Base-by-base conservation (phyloP, 2,113 vertebrate genomes). In the Leuciscus idus region DNA sequence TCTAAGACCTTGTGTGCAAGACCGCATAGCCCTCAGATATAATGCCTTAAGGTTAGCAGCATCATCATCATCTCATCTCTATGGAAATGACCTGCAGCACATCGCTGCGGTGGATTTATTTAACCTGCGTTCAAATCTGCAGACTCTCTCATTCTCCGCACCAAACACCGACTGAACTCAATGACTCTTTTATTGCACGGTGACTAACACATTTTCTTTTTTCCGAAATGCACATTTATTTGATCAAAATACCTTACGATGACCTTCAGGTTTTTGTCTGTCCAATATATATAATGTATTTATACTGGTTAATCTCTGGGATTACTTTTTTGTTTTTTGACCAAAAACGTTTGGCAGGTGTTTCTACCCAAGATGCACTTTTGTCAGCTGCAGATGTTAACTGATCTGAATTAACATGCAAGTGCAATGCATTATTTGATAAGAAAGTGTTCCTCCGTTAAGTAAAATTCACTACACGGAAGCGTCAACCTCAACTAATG, bases 31-130 rank as follows among this genome's bases (percentile, higher is more conserved):
- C 50, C 66, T 70, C 74, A 78, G 33, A 70, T 28, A 33, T n/a
- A 79, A 50, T 84, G 81, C 81, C 84, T 88, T 86, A 86, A 80
- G 15, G 36, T 43, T 70, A 82, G 39, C 87, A 74, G 61, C 72
- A 66, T 43, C 28, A 61, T 43, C 28, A 61, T 30, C 28, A 33
- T 68, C 72, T 72, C 33, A 26, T 84, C 46, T 64, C 70, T 50
- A 46, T 74, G 57, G 36, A 87, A 75, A 83, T 33, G 50, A 81
- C 39, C 57, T 9, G 55, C 55, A 23, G 50, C 19, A 19, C 4
- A 4, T 50, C 26, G 52, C 33, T 59, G 36, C 15, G 57, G 36
- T 43, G 23, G 78, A 43, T 61, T 57, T 21, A 57, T 57, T 57
- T 21, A 57, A 57, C 55, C 55, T 57, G 19, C 6, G 7, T 23